Percentiles rank a stretch among this genome's conserved stretches.
These are phyloP conservation scores for Prorops nasuta DNA, from an alignment of 1,140 invertebrate species.

Conservation along the genomic window DNA sequence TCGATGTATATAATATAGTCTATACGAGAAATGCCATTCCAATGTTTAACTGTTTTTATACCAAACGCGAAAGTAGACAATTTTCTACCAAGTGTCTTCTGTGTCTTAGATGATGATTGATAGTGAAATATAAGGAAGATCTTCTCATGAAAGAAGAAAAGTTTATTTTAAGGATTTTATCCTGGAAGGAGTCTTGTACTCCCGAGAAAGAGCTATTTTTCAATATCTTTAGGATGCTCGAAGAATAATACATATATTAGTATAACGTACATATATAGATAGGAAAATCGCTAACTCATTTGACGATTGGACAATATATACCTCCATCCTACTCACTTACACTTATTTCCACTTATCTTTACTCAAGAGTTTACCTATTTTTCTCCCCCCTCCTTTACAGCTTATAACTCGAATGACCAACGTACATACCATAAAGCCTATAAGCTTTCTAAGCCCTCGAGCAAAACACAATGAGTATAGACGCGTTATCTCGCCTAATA, in stretches of 20 bases:
- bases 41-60: slow-evolving; percentile 49
- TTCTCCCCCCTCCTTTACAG: background rate
- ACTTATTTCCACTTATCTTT: too few relatives aligned
- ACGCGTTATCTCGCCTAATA: too few relatives aligned
- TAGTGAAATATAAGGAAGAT: background rate
- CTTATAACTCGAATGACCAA: background rate
- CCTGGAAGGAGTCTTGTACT: slow-evolving; percentile 17
- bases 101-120: background rate
- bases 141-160: too few relatives aligned
- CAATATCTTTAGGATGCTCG: slow-evolving; percentile 28
- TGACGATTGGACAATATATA: too few relatives aligned
- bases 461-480: background rate
- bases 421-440: background rate
- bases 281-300: background rate
- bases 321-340: too few relatives aligned
- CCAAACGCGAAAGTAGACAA: slow-evolving; percentile 41
- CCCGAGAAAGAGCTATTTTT: slow-evolving; percentile 21
- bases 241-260: slow-evolving; percentile 5
- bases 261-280: background rate
- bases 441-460: background rate
- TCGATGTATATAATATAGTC: background rate
- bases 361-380: background rate
- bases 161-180: background rate
- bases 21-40: slow-evolving; percentile 33
- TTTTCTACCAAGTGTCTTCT: slow-evolving; percentile 50